These are phyloP conservation scores for Centruroides sculpturatus DNA, from an alignment of 1,140 invertebrate species.

Conservation along the genomic window DNA sequence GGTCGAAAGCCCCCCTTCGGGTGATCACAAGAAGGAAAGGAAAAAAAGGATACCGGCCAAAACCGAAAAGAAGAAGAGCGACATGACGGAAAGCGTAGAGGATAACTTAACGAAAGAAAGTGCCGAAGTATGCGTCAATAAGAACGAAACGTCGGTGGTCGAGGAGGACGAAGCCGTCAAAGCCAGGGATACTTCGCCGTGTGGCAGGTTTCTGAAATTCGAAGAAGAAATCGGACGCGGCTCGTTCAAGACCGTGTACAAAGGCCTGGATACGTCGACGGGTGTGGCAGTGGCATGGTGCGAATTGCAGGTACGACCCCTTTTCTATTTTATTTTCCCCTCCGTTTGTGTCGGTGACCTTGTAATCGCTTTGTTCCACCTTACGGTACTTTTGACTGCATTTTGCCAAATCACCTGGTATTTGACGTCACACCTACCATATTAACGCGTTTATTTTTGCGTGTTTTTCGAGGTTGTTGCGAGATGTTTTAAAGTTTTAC, in stretches of 20 bases:
- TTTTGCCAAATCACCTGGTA: no score
- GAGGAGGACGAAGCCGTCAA: conserved; percentile 72
- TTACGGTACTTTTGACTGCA: not conserved
- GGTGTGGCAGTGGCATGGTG: conserved; percentile 98
- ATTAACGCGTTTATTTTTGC: no score
- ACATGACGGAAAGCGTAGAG: no score
- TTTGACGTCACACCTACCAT: no score
- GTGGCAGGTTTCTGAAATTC: conserved; percentile 93
- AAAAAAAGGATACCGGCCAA: no score
- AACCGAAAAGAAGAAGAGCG: no score
- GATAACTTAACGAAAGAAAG: conserved; percentile 41
- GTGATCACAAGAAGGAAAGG: no score
- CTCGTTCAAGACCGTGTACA: conserved; percentile 97
- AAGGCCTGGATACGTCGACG: conserved; percentile 92
- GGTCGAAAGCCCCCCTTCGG: no score
- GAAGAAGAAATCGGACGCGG: conserved; percentile 89
- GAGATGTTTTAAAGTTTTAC: no score
- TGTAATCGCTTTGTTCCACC: not conserved
- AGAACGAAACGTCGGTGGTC: not conserved
- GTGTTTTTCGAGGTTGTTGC: no score
- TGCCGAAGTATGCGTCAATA: not conserved
- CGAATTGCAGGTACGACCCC: conserved; percentile 65
- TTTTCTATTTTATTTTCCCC: not conserved
- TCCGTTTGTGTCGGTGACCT: not conserved
- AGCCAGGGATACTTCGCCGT: conserved; percentile 74